phyloP scores from a whole-genome alignment of 23 tunicate genomes.

The Halocynthia aurantium region DNA sequence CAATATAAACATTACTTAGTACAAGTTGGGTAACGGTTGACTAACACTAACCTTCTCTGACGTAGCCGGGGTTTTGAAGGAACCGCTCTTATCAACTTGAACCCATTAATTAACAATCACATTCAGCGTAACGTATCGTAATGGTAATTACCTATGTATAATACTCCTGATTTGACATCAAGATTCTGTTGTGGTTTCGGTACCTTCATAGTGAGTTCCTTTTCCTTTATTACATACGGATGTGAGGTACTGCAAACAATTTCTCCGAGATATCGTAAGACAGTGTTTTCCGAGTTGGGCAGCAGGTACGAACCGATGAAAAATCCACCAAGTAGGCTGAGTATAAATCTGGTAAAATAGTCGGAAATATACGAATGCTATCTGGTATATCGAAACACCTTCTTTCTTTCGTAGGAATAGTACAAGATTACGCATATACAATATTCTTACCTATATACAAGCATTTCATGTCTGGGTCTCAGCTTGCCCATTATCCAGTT shows the following conservation, averaged over 20 bases:
- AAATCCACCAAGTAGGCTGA: constrained; percentile 17
- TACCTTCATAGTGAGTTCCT: neutral
- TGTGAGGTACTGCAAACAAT: constrained; percentile 11
- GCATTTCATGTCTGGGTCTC: constrained; percentile 21
- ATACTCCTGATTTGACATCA: neutral
- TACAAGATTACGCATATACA: too few relatives aligned
- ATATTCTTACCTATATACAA: constrained; percentile 20
- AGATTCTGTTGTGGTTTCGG: neutral
- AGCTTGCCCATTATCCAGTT: constrained; percentile 5
- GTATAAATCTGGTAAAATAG: constrained; percentile 8
- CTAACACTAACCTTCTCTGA: too few relatives aligned
- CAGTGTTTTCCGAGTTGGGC: neutral
- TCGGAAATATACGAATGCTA: too few relatives aligned
- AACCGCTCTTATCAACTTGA: neutral
- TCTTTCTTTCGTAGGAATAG: too few relatives aligned
- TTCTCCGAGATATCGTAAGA: neutral
- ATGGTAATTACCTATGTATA: constrained; percentile 11
- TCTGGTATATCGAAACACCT: too few relatives aligned
- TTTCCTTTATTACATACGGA: neutral
- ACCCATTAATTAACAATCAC: neutral
- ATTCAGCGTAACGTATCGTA: neutral
- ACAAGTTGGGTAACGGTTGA: too few relatives aligned
- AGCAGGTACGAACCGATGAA: constrained; percentile 19
- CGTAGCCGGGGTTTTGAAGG: neutral
- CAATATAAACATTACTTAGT: too few relatives aligned